phyloP scores from a whole-genome alignment of 2,113 vertebrate species.

The Struthidea cinerea region DNA sequence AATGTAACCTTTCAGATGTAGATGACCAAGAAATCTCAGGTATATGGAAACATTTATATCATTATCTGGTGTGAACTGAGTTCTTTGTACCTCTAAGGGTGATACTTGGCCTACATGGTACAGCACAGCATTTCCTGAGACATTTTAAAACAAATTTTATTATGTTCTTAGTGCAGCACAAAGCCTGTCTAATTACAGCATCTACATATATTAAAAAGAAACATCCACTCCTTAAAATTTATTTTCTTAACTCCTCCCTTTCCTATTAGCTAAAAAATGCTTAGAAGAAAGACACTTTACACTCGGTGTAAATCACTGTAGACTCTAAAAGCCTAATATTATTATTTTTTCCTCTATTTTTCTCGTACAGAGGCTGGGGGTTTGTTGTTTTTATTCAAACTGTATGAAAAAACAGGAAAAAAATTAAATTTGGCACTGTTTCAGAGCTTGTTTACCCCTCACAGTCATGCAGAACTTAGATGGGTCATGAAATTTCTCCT shows the following conservation, averaged over 20 bases:
- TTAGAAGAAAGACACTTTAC: not conserved
- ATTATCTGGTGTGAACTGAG: not conserved
- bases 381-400: not conserved
- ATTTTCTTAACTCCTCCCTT: not conserved
- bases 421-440: not conserved
- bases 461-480: not conserved
- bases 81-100: not conserved
- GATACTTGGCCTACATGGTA: not conserved
- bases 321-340: not conserved
- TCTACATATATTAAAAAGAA: not conserved
- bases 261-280: not conserved
- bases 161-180: not conserved
- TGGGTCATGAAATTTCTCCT: not conserved
- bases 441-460: not conserved
- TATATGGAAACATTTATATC: not conserved
- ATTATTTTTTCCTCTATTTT: not conserved
- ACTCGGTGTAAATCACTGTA: not conserved
- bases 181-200: not conserved
- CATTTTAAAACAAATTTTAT: not conserved
- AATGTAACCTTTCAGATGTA: not conserved
- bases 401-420: not conserved
- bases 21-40: not conserved
- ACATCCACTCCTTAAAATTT: not conserved
- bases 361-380: not conserved
- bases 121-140: not conserved